Evolutionary conservation across 2,113 vertebrate species (phyloP).

Genomic region (Narcine bancroftii): DNA sequence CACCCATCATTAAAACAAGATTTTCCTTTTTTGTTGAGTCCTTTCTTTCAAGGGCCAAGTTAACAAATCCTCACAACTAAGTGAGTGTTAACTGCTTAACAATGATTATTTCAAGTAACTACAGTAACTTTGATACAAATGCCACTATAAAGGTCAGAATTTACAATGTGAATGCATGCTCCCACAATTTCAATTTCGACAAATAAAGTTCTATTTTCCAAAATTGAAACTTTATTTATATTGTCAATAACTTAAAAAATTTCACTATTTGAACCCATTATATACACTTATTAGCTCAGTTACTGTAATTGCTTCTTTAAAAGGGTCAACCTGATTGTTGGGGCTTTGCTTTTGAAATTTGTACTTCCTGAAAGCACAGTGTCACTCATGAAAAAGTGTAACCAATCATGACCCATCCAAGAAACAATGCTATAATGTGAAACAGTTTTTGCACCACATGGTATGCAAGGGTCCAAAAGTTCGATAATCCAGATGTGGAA

Average conservation of each 20-base stretch:
- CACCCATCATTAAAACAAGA: background rate
- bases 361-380: background rate
- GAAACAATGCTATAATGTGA: background rate
- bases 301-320: background rate
- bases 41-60: background rate
- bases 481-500: slow-evolving; percentile 26
- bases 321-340: background rate
- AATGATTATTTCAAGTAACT: background rate
- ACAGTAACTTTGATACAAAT: background rate
- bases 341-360: background rate
- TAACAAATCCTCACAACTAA: background rate
- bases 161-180: background rate
- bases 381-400: background rate
- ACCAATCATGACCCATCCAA: background rate
- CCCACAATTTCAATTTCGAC: too few relatives aligned
- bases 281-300: background rate
- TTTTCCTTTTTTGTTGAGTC: background rate
- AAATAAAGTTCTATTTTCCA: too few relatives aligned
- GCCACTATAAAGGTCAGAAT: background rate
- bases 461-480: slow-evolving; percentile 11
- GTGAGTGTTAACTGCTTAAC: background rate
- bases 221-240: too few relatives aligned
- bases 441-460: slow-evolving; percentile 2
- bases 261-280: too few relatives aligned
- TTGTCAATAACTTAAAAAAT: too few relatives aligned